These are phyloP conservation scores for Metellina segmentata DNA, from an alignment of 2,888 invertebrate genomes.

Conservation along the genomic window DNA sequence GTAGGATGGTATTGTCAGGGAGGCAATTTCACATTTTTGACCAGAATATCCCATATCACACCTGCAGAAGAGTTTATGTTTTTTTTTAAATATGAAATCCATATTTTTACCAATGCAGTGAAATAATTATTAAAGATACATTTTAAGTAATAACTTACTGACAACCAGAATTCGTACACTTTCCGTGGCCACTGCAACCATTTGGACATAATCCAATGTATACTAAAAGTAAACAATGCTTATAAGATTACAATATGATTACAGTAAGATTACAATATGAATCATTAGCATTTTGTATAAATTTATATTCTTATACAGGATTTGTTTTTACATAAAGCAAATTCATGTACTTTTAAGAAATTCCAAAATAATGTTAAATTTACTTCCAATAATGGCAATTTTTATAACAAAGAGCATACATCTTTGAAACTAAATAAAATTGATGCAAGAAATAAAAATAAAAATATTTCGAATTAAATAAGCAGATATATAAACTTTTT, in stretches of 20 bases:
- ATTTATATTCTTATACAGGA: too few species aligned
- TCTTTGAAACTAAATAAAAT: too few species aligned
- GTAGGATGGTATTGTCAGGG: slow-evolving; percentile 78
- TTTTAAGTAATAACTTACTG: slow-evolving; percentile 79
- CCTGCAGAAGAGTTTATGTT: slow-evolving; percentile 77
- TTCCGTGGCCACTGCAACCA: slow-evolving; percentile 81
- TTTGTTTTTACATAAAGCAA: too few species aligned
- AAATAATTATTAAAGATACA: background rate
- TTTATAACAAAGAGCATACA: too few species aligned
- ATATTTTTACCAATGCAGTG: background rate
- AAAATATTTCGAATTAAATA: too few species aligned
- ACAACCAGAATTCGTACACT: slow-evolving; percentile 80
- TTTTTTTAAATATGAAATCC: background rate
- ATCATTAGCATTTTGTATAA: too few species aligned
- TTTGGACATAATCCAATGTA: slow-evolving; percentile 81
- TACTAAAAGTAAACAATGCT: slow-evolving; percentile 79
- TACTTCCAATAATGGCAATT: too few species aligned
- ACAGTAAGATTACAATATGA: too few species aligned
- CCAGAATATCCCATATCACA: slow-evolving; percentile 81
- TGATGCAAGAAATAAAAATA: too few species aligned
- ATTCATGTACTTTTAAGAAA: too few species aligned
- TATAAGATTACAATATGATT: background rate
- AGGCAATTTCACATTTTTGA: slow-evolving; percentile 79
- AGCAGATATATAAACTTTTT: too few species aligned
- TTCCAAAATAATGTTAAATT: too few species aligned